phyloP scores from a whole-genome alignment of 2,113 vertebrate species.

The Dinomys branickii region DNA sequence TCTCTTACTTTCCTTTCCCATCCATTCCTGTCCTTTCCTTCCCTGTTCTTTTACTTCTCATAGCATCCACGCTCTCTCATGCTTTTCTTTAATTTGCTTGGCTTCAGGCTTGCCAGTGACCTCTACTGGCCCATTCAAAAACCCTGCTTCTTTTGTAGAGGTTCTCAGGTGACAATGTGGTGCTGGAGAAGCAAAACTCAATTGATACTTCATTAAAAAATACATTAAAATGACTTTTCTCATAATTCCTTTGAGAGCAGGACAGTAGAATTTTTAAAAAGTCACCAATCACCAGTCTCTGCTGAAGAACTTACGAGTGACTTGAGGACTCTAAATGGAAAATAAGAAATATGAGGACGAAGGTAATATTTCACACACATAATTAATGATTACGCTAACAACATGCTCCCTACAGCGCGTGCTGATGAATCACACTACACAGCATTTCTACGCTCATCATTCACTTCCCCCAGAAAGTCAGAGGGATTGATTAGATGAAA shows the following conservation, averaged over 20 bases:
- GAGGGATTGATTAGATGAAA: conserved; percentile 38
- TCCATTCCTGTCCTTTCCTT: background rate
- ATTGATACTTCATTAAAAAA: background rate
- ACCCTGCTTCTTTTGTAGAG: background rate
- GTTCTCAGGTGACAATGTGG: background rate
- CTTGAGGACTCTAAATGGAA: background rate
- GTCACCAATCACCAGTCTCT: conserved; percentile 3
- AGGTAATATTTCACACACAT: background rate
- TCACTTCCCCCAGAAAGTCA: background rate
- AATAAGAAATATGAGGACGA: background rate
- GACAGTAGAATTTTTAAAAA: background rate
- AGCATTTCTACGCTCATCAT: background rate
- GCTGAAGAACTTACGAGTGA: conserved; percentile 9
- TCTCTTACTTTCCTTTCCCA: background rate
- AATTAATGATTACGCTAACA: background rate
- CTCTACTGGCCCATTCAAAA: background rate
- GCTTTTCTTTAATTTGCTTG: background rate
- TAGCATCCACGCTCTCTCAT: background rate
- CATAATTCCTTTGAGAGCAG: background rate
- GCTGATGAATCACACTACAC: conserved; percentile 10
- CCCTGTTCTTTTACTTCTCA: background rate
- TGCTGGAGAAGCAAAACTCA: background rate
- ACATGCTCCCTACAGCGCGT: background rate
- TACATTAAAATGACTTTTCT: background rate
- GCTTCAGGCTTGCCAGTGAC: background rate